A percentile compares a stretch with the other conserved stretches of the same genome.
Conservation (phyloP, 23 tunicate genomes). For the Botrylloides violaceus region DNA sequence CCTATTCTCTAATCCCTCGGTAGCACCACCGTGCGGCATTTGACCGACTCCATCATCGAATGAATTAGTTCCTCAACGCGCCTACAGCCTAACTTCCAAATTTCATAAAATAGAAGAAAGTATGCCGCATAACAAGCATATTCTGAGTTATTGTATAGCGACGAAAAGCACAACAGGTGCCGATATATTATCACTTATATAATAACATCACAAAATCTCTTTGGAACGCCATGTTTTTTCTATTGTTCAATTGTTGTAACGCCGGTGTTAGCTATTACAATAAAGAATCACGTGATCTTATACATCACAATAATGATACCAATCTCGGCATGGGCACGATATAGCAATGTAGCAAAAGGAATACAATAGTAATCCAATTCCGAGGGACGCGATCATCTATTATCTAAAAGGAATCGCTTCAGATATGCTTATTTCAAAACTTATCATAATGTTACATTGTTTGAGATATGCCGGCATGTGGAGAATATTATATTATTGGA, state of each 20-base stretch:
- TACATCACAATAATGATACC: constrained; percentile 4
- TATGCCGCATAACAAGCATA: background rate
- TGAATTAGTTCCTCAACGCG: too few species aligned
- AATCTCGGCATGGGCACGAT: constrained; percentile 19
- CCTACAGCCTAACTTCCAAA: too few species aligned
- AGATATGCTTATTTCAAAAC: constrained; percentile 18
- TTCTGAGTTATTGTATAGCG: background rate
- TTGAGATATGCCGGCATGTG: background rate
- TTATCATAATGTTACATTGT: constrained; percentile 12
- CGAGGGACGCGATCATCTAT: constrained; percentile 20
- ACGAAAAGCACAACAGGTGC: background rate
- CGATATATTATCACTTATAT: background rate
- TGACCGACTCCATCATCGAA: too few species aligned
- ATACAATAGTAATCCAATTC: constrained; percentile 9
- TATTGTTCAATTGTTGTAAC: constrained; percentile 7
- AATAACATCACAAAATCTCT: background rate
- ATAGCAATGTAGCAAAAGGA: constrained; percentile 7
- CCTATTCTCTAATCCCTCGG: too few species aligned
- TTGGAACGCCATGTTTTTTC: background rate
- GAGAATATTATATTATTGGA: background rate
- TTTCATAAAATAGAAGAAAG: too few species aligned
- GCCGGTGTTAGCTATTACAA: constrained; percentile 7
- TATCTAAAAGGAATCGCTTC: constrained; percentile 4
- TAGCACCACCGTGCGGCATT: too few species aligned
- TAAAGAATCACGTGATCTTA: constrained; percentile 2